These are phyloP conservation scores for Cecropterus lyciades DNA, from an alignment of 1,140 invertebrate genomes.

Conservation along the genomic window DNA sequence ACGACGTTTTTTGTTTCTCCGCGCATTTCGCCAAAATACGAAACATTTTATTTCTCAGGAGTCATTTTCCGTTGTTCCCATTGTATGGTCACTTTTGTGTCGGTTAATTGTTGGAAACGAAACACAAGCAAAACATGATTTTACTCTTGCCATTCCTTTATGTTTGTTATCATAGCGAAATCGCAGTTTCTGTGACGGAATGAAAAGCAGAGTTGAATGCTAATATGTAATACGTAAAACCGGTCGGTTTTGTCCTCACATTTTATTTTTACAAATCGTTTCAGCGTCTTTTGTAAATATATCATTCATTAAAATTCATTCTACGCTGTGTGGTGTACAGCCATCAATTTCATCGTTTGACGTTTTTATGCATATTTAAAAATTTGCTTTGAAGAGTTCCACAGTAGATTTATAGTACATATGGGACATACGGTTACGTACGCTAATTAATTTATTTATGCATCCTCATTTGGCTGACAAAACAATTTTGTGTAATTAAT, in stretches of 20 bases:
- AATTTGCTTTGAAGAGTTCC: conserved; percentile 76
- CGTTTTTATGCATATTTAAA: conserved; percentile 82
- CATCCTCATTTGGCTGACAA: neutral
- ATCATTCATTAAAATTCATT: conserved; percentile 72
- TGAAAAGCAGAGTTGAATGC: conserved; percentile 38
- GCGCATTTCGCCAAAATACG: conserved; percentile 24
- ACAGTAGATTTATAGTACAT: conserved; percentile 66
- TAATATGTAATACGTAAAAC: conserved; percentile 46
- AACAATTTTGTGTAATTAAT: too few relatives aligned
- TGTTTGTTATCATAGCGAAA: conserved; percentile 33
- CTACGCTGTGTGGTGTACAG: conserved; percentile 49
- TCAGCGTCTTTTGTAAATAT: conserved; percentile 63
- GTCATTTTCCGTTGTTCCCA: conserved; percentile 11
- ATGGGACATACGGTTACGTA: conserved; percentile 51
- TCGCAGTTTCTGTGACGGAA: conserved; percentile 30
- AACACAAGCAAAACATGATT: conserved; percentile 16
- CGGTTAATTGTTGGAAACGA: conserved; percentile 27
- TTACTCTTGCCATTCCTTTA: conserved; percentile 5
- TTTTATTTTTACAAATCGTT: conserved; percentile 79
- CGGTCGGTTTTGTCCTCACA: conserved; percentile 56
- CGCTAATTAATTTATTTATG: conserved; percentile 13
- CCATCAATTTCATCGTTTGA: conserved; percentile 76
- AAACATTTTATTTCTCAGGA: conserved; percentile 3
- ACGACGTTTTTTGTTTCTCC: conserved; percentile 33
- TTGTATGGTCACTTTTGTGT: conserved; percentile 23